These are phyloP conservation scores for Pavo muticus DNA, from an alignment of 2,113 vertebrate genomes.

Conservation along the genomic window DNA sequence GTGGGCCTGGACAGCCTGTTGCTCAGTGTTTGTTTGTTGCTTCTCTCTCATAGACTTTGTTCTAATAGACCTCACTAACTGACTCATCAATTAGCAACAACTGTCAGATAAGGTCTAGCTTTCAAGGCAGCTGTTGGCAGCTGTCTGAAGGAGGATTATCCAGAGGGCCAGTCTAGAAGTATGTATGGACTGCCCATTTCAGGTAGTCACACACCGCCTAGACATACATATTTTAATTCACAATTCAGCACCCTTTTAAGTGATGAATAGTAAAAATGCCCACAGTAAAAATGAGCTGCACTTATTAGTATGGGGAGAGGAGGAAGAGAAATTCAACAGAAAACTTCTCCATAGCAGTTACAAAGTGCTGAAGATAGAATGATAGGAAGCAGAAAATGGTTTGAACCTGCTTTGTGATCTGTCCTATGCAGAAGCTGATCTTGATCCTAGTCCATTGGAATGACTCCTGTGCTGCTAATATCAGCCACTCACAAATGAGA, in stretches of 20 bases:
- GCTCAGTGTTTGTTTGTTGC: neutral
- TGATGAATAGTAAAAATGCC: neutral
- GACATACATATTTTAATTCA: neutral
- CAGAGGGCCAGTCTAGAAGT: neutral
- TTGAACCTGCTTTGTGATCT: neutral
- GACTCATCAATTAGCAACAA: neutral
- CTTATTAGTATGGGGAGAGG: neutral
- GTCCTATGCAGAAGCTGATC: neutral
- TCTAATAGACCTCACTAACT: neutral
- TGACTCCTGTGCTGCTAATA: neutral
- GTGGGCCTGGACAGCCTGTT: neutral
- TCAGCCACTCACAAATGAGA: neutral
- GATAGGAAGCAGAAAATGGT: neutral
- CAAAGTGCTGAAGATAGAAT: neutral
- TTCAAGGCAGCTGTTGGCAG: neutral
- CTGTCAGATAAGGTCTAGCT: neutral
- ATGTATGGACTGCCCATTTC: neutral
- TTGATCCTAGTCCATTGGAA: neutral
- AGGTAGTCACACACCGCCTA: fast-evolving
- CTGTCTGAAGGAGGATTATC: neutral
- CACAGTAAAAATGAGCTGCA: neutral
- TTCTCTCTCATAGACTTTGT: neutral
- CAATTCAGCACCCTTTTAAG: neutral
- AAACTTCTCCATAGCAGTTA: neutral
- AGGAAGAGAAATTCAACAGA: neutral